phyloP scores from a whole-genome alignment of 2,113 vertebrate genomes.

The Psammodynastes pulverulentus region DNA sequence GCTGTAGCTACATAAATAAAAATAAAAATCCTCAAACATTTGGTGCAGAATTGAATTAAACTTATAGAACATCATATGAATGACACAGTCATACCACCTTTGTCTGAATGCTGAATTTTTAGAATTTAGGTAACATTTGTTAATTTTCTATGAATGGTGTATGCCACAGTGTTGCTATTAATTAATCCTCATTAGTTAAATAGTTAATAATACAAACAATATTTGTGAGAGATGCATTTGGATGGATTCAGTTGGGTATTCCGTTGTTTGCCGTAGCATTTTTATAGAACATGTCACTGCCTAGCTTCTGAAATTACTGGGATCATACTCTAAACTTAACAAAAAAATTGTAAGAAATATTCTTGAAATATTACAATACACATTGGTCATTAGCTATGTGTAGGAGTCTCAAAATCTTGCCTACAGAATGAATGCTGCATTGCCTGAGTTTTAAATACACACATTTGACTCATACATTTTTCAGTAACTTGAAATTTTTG shows the following conservation, averaged over 20 bases:
- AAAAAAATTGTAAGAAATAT: background rate
- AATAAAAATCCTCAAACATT: background rate
- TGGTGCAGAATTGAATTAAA: background rate
- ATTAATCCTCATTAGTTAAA: slow-evolving; percentile 4
- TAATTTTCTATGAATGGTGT: background rate
- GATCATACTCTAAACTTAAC: background rate
- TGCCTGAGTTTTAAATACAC: background rate
- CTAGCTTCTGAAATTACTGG: background rate
- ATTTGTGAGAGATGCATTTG: background rate
- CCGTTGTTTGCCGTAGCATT: background rate
- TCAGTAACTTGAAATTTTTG: background rate
- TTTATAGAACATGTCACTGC: background rate
- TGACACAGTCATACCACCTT: background rate
- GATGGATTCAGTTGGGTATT: background rate
- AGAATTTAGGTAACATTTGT: background rate
- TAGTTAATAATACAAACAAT: background rate
- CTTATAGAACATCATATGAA: background rate
- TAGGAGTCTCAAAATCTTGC: background rate
- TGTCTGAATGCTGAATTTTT: background rate
- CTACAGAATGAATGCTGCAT: background rate
- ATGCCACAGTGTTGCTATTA: background rate
- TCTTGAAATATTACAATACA: background rate
- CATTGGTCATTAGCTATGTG: background rate
- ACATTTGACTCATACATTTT: background rate
- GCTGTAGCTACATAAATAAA: background rate